These are phyloP conservation scores for Gila orcuttii DNA, from an alignment of 2,113 vertebrate species.

Conservation along the genomic window DNA sequence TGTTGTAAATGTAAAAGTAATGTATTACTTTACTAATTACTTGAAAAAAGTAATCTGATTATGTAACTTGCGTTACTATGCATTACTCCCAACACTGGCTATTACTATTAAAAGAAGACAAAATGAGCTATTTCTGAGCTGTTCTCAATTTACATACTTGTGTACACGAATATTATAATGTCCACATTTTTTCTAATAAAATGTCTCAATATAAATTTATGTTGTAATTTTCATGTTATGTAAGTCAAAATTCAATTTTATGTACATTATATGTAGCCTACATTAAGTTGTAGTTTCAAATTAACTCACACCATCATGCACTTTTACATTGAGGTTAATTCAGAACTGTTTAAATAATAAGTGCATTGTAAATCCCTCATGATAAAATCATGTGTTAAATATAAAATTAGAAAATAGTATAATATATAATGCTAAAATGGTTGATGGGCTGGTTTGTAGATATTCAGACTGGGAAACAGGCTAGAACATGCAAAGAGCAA, in stretches of 20 bases:
- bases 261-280: neutral
- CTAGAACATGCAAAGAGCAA: no score
- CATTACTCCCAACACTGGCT: no score
- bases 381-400: neutral
- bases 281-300: no score
- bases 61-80: no score
- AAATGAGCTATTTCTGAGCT: neutral
- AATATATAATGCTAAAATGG: neutral
- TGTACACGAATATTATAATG: conserved; percentile 32
- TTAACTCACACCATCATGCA: neutral
- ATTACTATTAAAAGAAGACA: neutral
- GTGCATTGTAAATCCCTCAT: neutral
- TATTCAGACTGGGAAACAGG: neutral
- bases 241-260: neutral
- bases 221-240: neutral
- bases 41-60: no score
- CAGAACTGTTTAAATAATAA: neutral
- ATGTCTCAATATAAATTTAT: conserved; percentile 3
- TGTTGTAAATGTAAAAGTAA: no score
- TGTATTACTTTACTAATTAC: no score
- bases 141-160: conserved; percentile 18
- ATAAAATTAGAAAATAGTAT: neutral
- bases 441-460: neutral
- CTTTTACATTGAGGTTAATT: neutral
- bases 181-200: conserved; percentile 49